Base-by-base conservation (phyloP, 2,888 invertebrate species). In the Himalopsyche anomala region DNA sequence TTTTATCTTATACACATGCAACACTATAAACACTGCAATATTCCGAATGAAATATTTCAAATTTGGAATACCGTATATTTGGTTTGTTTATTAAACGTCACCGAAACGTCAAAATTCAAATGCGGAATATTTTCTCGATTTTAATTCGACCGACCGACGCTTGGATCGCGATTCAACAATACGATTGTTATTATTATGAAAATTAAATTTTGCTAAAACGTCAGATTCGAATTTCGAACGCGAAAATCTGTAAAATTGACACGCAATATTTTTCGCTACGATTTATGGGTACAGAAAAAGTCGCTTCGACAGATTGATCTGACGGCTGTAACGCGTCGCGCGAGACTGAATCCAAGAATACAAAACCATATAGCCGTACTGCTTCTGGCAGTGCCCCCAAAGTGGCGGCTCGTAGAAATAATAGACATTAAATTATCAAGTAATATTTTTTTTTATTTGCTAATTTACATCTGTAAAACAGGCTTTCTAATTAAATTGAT, bases 341-440 rank as follows among this genome's bases (percentile, higher is more conserved):
- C 87, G 87, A 83, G 82, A 87, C 84, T 82, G 80, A 85, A 85
- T 82, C 74, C 74, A 28, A 74, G 38, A 74, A 74, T 74, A 15
- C 38, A 36, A 36, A 55, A 36, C 69, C 51, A 82, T 80, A 80
- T 84, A 38, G 17, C 87, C 62, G 84, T 83, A 85, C 87, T 54
- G 54, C 74, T 87, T 74, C 12, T 28, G 38, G 12, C 74, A 36
- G 36, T 2, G 74, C 74, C 4, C 36, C 74, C 36, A 36, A 74
- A 74, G 12, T 38, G 38, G 74, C 36, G 74, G 74, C 36, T 28
- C 74, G 74, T 3, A 51, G 51, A 51, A 5, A 51, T 15, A 51
- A 51, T 5, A 3, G 9, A 12, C 15, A 51, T 15, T 15, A 15
- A 51, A 51, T 0, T 4, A 15, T 15, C 0, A 51, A 15, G 12